Percentiles rank a stretch among this genome's conserved stretches.
These are phyloP conservation scores for Drosophila bocki DNA, from an alignment of 1,140 invertebrate genomes.

Conservation along the genomic window DNA sequence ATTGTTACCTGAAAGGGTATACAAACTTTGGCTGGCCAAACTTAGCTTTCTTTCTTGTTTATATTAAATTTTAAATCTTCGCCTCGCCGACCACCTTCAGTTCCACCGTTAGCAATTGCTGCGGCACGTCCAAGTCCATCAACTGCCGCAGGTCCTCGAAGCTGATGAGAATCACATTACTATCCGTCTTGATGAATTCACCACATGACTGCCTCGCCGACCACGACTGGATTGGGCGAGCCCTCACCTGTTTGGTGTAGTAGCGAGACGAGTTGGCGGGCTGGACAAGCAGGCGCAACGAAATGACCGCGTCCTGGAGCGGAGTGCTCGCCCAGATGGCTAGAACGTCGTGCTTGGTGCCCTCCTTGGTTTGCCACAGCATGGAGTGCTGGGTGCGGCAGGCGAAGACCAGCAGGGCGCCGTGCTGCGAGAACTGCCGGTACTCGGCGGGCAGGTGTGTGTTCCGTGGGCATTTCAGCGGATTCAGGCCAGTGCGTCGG, in stretches of 20 bases:
- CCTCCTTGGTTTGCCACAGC: slow-evolving; percentile 45
- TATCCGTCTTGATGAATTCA: slow-evolving; percentile 60
- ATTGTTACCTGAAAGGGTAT: too few species aligned
- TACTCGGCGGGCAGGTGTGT: slow-evolving; percentile 45
- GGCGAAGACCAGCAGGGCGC: slow-evolving; percentile 51
- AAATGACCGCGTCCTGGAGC: slow-evolving; percentile 34
- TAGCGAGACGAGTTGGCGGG: slow-evolving; percentile 28
- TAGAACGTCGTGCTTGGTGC: slow-evolving; percentile 44
- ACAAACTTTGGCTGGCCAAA: too few species aligned
- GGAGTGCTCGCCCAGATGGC: slow-evolving; percentile 57
- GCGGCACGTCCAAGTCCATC: slow-evolving; percentile 18
- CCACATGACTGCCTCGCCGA: slow-evolving; percentile 13
- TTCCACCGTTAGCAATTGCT: slow-evolving; percentile 49
- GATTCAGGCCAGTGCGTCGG: slow-evolving; percentile 54
- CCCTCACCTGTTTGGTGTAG: slow-evolving; percentile 46
- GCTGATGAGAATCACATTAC: slow-evolving; percentile 55
- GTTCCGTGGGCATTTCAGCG: slow-evolving; percentile 51
- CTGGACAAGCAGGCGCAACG: slow-evolving; percentile 50
- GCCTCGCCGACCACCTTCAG: slow-evolving; percentile 47
- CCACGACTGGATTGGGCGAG: slow-evolving; percentile 25
- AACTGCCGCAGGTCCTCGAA: slow-evolving; percentile 34
- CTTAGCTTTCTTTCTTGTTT: too few species aligned
- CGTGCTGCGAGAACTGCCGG: slow-evolving; percentile 56
- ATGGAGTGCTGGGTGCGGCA: slow-evolving; percentile 52
- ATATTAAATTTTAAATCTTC: slow-evolving; percentile 8